Percentiles rank a stretch among this genome's conserved stretches.
Evolutionary conservation across 2,888 invertebrate species (phyloP).

Genomic region (Cepaea hortensis): DNA sequence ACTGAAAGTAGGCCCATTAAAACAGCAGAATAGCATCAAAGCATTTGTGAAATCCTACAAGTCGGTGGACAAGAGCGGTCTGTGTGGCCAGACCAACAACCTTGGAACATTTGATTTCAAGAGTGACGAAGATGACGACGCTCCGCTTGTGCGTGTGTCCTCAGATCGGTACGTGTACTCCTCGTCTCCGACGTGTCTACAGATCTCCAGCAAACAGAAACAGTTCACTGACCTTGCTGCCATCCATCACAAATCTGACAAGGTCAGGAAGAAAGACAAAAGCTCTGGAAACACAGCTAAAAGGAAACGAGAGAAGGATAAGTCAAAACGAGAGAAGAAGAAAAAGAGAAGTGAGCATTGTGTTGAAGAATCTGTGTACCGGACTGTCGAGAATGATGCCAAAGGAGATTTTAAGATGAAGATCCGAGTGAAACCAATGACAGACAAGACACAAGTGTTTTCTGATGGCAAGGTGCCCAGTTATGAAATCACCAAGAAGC

Average conservation of each 20-base stretch:
- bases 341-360: slow-evolving; percentile 56
- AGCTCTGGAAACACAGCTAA: slow-evolving; percentile 62
- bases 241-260: slow-evolving; percentile 60
- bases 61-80: slow-evolving; percentile 26
- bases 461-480: slow-evolving; percentile 46
- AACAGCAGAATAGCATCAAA: slow-evolving; percentile 45
- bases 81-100: slow-evolving; percentile 45
- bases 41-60: slow-evolving; percentile 13
- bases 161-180: slow-evolving; percentile 57
- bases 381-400: slow-evolving; percentile 64
- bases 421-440: slow-evolving; percentile 60
- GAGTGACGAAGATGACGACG: slow-evolving; percentile 69
- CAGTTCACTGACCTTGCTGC: slow-evolving; percentile 26
- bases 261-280: slow-evolving; percentile 67
- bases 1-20: slow-evolving; percentile 41
- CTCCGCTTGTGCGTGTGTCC: slow-evolving; percentile 53
- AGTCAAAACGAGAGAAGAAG: slow-evolving; percentile 65
- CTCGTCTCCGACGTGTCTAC: slow-evolving; percentile 62
- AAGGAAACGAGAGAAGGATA: slow-evolving; percentile 65
- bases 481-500: slow-evolving; percentile 50
- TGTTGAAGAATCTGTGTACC: slow-evolving; percentile 63
- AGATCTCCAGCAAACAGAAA: slow-evolving; percentile 64
- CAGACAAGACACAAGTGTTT: slow-evolving; percentile 42
- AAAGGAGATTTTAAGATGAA: slow-evolving; percentile 68
- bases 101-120: slow-evolving; percentile 66